These are phyloP conservation scores for Ormyrus pomaceus DNA, from an alignment of 2,888 invertebrate genomes.

Conservation along the genomic window DNA sequence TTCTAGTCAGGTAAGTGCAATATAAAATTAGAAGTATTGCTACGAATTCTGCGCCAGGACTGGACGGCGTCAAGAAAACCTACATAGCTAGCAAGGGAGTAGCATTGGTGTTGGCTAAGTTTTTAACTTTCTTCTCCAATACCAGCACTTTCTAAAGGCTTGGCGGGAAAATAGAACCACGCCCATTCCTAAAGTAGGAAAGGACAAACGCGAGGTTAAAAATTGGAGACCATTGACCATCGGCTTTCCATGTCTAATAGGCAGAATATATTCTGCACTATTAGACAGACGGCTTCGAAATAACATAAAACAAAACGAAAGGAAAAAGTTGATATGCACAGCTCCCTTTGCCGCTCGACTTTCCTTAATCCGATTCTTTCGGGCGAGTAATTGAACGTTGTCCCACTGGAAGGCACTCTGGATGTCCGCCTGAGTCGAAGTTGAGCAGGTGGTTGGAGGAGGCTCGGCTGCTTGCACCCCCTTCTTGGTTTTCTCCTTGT, in stretches of 20 bases:
- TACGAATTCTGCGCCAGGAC: neutral
- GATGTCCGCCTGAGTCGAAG: too few relatives aligned
- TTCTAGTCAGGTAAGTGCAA: neutral
- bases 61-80: neutral
- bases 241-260: too few relatives aligned
- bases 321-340: too few relatives aligned
- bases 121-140: neutral
- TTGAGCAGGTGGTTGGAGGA: too few relatives aligned
- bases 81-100: neutral
- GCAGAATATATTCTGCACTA: slow-evolving; percentile 64
- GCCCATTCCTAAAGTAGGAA: slow-evolving; percentile 66
- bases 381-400: too few relatives aligned
- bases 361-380: too few relatives aligned
- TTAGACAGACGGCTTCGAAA: slow-evolving; percentile 59
- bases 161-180: slow-evolving; percentile 68
- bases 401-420: too few relatives aligned
- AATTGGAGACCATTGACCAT: slow-evolving; percentile 69
- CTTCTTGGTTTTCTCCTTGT: too few relatives aligned
- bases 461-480: too few relatives aligned
- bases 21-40: neutral
- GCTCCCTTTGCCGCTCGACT: too few relatives aligned
- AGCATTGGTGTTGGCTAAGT: neutral
- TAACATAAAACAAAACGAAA: slow-evolving; percentile 46
- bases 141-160: slow-evolving; percentile 24
- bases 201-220: slow-evolving; percentile 59